A percentile compares a stretch with the other conserved stretches of the same genome.
phyloP scores from a whole-genome alignment of 2,113 vertebrate species.

The Meleagris gallopavo region DNA sequence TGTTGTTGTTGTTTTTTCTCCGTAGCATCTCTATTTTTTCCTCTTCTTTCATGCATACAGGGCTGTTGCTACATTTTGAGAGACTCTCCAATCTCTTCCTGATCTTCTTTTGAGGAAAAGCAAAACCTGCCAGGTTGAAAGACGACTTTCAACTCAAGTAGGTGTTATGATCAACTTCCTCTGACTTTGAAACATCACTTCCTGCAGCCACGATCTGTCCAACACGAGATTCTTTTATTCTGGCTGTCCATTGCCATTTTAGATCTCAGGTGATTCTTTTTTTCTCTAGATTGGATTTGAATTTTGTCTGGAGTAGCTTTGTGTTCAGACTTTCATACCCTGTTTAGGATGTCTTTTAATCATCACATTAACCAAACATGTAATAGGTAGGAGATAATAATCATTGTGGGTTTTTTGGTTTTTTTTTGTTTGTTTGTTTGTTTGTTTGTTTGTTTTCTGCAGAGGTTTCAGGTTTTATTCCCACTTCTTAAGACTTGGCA shows the following conservation, averaged over 20 bases:
- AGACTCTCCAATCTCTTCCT: neutral
- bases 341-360: neutral
- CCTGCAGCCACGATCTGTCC: neutral
- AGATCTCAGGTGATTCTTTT: neutral
- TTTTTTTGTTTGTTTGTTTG: no score
- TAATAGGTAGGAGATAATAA: neutral
- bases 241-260: neutral
- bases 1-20: neutral
- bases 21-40: neutral
- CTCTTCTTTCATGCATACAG: neutral
- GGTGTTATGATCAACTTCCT: neutral
- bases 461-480: neutral
- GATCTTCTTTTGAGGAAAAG: neutral
- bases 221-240: neutral
- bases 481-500: neutral
- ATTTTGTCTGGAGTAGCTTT: neutral
- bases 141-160: neutral
- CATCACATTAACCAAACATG: neutral
- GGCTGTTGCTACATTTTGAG: neutral
- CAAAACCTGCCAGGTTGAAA: neutral
- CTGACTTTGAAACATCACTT: constrained; percentile 27
- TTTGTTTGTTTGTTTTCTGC: neutral
- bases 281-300: neutral
- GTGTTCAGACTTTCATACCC: neutral
- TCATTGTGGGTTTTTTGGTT: no score